Percentiles rank a stretch among this genome's conserved stretches.
These are phyloP conservation scores for Lanius ludovicianus DNA, from an alignment of 2,113 vertebrate species.

Conservation along the genomic window DNA sequence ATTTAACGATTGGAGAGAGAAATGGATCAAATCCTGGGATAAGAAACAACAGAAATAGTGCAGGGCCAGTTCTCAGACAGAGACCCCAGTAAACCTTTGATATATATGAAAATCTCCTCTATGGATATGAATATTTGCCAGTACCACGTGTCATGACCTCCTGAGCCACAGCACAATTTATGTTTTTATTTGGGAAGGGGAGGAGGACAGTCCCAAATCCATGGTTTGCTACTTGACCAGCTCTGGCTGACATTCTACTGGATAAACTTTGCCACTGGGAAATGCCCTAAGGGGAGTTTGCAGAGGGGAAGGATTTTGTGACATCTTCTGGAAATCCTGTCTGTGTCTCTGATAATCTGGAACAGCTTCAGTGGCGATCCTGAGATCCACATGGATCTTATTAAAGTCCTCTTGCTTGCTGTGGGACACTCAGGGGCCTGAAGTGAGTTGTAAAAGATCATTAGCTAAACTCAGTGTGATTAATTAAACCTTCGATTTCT, in stretches of 20 bases:
- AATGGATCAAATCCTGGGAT: neutral
- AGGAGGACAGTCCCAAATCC: neutral
- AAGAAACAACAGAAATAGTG: neutral
- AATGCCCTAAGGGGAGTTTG: neutral
- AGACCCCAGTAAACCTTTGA: neutral
- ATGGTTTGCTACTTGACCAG: neutral
- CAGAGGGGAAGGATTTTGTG: neutral
- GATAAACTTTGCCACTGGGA: neutral
- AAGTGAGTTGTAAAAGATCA: neutral
- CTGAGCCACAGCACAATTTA: neutral
- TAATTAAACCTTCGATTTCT: slow-evolving; percentile 44
- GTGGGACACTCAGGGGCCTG: neutral
- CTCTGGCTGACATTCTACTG: neutral
- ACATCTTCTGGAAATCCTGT: neutral
- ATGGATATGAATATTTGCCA: neutral
- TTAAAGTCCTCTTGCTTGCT: neutral
- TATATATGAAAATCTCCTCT: neutral
- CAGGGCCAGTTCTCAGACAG: neutral
- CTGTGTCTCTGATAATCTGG: neutral
- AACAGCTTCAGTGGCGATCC: neutral
- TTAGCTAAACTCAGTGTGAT: neutral
- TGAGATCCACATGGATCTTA: slow-evolving; percentile 10
- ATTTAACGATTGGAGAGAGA: neutral
- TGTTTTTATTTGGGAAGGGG: neutral
- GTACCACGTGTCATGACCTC: neutral